Evolutionary conservation across 2,888 invertebrate species (phyloP), one percentile per base, ranked within the genome.

Genomic region (Andrena flavipes): DNA sequence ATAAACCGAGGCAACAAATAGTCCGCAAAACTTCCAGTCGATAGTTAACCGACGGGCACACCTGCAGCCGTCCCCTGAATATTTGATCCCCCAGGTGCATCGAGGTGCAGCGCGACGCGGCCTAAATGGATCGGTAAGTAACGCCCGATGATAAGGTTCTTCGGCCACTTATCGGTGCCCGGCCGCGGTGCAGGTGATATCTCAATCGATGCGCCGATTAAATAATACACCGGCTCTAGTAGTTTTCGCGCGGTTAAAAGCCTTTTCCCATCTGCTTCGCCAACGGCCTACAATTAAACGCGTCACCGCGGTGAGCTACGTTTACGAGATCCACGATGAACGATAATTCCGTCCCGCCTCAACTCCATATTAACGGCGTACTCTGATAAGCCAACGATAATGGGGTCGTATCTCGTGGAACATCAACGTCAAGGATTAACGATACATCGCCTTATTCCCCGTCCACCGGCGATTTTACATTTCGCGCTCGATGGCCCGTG

Each of bases 221-320:
- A 82, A 84, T 84, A 84, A 84, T 79, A 60, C 69, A 76, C 48
- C 26, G 42, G 56, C 35, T 29, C 42, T 42, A 48, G 71, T 26
- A 7, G 68, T 82, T 68, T 42, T 84, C 49, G 79, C 69, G 33
- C 35, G 64, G 84, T 73, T 84, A 84, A 84, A 84, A 84, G 84
- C 84, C 59, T 84, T 83, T 67, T 64, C 26, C 78, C 83, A 76
- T 72, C 74, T 23, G 23, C 16, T n/a, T 20, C 62, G 49, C 68
- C 78, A 49, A 20, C 74, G 60, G 26, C 63, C 63, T 56, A 10
- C 78, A 77, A 84, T 82, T 82, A 84, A 72, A 63, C 26, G 20
- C 30, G 71, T 33, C 67, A 54, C 4, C 33, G 23, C 26, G 23
- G 56, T 29, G 62, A 77, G 49, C 51, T 68, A 71, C 63, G 59